Evolutionary conservation across 2,888 invertebrate genomes (phyloP).

Genomic region (Ptychoptera contaminata): DNA sequence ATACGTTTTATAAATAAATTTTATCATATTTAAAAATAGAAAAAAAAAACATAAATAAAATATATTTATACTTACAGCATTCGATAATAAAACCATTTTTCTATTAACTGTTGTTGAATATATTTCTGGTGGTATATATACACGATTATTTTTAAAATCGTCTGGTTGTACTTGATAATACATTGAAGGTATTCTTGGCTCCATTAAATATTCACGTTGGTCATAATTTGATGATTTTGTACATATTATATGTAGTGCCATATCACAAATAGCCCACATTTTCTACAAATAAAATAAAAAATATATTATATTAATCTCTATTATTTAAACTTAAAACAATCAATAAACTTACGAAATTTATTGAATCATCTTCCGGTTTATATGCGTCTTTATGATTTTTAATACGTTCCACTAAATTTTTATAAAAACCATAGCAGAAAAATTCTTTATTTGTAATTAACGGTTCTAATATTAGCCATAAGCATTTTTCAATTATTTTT

Average conservation of each 20-base stretch:
- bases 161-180: conserved; percentile 67
- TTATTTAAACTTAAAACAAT: conserved; percentile 4
- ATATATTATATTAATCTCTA: too few relatives aligned
- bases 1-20: not conserved
- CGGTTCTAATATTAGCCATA: conserved; percentile 91
- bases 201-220: conserved; percentile 74
- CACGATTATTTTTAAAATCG: conserved; percentile 54
- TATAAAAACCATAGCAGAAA: conserved; percentile 90
- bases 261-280: conserved; percentile 92
- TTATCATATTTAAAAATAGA: not conserved
- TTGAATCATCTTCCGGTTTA: conserved; percentile 62
- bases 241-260: conserved; percentile 80
- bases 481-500: conserved; percentile 65
- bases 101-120: conserved; percentile 11
- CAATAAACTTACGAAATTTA: conserved; percentile 52
- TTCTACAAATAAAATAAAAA: conserved; percentile 42
- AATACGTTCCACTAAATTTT: conserved; percentile 83
- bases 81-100: conserved; percentile 3
- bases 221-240: conserved; percentile 78
- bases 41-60: too few relatives aligned
- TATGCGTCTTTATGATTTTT: conserved; percentile 87
- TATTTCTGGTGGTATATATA: conserved; percentile 64
- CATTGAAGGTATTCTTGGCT: conserved; percentile 78
- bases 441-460: conserved; percentile 84
- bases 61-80: not conserved